Evolutionary conservation across 2,113 vertebrate genomes (phyloP), one percentile per base, ranked within the genome.

Genomic region (Daboia siamensis): DNA sequence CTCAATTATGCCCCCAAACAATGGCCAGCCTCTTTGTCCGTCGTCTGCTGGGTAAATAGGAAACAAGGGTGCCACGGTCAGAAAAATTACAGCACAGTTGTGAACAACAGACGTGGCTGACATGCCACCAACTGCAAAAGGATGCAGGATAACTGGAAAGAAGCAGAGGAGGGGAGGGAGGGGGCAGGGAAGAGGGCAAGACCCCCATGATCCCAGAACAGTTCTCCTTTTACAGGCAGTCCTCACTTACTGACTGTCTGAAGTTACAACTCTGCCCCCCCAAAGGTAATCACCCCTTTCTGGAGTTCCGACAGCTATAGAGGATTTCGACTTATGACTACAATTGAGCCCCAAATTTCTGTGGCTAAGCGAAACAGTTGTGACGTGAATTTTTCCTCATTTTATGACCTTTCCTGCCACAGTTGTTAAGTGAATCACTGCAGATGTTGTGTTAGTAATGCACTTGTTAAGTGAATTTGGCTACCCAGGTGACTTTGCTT

Each of bases 1-100:
- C 91, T 97, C 94, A 93, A 94, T 97, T 96, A 96, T 95, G 94
- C 96, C 4, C n/a, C 52, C 91, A 94, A 93, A 97, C 96, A 97
- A 97, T 96, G 94, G 93, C 92, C 13, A 17, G 90, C 93, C 96
- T 97, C 97, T 97, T 96, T 94, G 95, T 94, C 94, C 92, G 5
- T n/a, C n/a, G n/a, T 90, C 94, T 92, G 10, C 90, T 59, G 15
- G 93, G 80, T 96, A 94, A 94, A 96, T 93, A 96, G 97, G 97
- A 98, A 98, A 95, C 93, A 48, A 93, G 86, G 93, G 90, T 94
- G 89, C 94, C 92, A 93, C 48, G 94, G 95, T 95, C 95, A 59
- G 95, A 87, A 91, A 92, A 24, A 93, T 84, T 89, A 96, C 91
- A 94, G 95, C 96, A 94, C 95, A 96, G 95, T 95, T 57, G 54